These are phyloP conservation scores for Sphaerodactylus townsendi DNA, from an alignment of 2,113 vertebrate species.

Conservation along the genomic window DNA sequence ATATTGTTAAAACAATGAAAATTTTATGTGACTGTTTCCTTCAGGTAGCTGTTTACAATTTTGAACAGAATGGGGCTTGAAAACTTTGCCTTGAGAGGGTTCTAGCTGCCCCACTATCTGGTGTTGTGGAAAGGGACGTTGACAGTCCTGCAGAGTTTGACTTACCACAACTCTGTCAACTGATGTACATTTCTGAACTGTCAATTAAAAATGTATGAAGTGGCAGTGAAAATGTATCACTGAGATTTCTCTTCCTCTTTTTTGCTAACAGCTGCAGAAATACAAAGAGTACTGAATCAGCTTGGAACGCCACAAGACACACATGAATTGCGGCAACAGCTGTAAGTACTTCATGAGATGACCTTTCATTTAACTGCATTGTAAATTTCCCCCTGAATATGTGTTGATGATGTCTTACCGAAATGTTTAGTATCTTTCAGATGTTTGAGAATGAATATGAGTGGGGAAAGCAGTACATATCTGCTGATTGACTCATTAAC, in stretches of 20 bases:
- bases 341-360: conserved; percentile 83
- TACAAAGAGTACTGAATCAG: conserved; percentile 88
- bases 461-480: neutral
- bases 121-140: too few relatives aligned
- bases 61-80: neutral
- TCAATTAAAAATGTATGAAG: conserved; percentile 35
- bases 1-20: neutral
- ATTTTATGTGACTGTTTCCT: neutral
- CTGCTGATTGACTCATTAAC: conserved; percentile 2
- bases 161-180: neutral
- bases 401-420: neutral
- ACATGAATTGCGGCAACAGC: conserved; percentile 82
- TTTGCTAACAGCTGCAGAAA: conserved; percentile 83
- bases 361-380: conserved; percentile 5
- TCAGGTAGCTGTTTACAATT: neutral
- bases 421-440: conserved; percentile 4
- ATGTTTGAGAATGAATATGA: neutral
- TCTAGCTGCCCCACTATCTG: neutral
- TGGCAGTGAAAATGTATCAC: conserved; percentile 3
- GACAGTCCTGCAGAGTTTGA: conserved; percentile 10
- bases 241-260: conserved; percentile 43
- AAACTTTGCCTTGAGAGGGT: neutral
- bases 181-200: conserved; percentile 24
- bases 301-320: conserved; percentile 89
- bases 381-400: too few relatives aligned